Percentiles rank a stretch among this genome's conserved stretches.
Evolutionary conservation across 2,797 vertebrate species (phyloP).

Genomic region (Neomorphus geoffroyi): DNA sequence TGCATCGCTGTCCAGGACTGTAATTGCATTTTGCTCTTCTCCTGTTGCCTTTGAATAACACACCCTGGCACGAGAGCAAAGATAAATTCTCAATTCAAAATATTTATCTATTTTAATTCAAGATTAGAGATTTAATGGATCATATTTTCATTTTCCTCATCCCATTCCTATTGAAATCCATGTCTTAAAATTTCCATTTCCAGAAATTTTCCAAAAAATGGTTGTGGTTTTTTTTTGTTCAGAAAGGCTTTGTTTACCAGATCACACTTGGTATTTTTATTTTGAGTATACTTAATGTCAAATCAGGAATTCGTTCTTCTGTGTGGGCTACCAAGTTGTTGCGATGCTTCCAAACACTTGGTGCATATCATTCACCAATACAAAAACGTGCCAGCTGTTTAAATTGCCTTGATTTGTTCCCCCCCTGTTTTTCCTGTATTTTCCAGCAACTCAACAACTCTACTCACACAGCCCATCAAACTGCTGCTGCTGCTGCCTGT

Average conservation of each 20-base stretch:
- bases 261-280: not conserved
- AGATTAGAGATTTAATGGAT: not conserved
- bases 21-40: not conserved
- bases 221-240: not conserved
- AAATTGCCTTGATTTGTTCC: constrained; percentile 8
- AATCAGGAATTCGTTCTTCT: not conserved
- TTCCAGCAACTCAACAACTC: constrained; percentile 12
- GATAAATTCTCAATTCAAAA: not conserved
- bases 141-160: not conserved
- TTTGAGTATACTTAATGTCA: not conserved
- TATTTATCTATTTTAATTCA: not conserved
- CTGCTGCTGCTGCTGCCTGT: not conserved
- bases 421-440: not conserved
- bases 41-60: not conserved
- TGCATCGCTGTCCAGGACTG: not conserved
- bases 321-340: not conserved
- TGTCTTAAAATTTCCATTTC: not conserved
- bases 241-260: not conserved
- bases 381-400: not conserved
- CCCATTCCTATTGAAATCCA: not conserved
- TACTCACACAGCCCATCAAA: not conserved
- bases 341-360: not conserved
- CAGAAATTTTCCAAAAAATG: not conserved
- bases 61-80: not conserved
- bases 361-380: not conserved